Evolutionary conservation across 2,797 vertebrate genomes (phyloP).

Genomic region (Clarias laeviceps): DNA sequence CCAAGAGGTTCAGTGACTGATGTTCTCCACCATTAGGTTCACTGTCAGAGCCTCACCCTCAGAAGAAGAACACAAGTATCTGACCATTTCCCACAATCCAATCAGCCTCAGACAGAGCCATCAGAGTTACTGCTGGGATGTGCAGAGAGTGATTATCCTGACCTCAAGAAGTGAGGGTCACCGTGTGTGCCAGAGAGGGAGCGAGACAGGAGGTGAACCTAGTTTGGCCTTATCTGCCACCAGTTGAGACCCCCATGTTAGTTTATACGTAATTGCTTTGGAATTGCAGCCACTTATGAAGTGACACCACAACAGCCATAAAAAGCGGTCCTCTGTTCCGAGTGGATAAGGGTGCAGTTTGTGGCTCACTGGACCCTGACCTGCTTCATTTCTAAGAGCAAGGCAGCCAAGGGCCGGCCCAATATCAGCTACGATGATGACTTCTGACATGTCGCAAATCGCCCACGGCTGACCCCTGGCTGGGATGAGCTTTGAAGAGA

Average conservation of each 20-base stretch:
- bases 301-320: conserved; percentile 57
- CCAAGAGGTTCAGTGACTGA: conserved; percentile 24
- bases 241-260: conserved; percentile 54
- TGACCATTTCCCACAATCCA: conserved; percentile 41
- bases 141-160: conserved; percentile 52
- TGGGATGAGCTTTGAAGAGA: conserved; percentile 51
- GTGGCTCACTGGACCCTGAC: conserved; percentile 55
- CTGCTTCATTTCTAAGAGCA: conserved; percentile 49
- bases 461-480: conserved; percentile 41
- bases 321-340: conserved; percentile 43
- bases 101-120: conserved; percentile 40
- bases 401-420: conserved; percentile 36
- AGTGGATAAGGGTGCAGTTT: conserved; percentile 45
- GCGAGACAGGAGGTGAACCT: conserved; percentile 57
- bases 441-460: conserved; percentile 51
- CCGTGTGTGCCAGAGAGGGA: conserved; percentile 49
- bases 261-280: conserved; percentile 67
- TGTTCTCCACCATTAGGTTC: conserved; percentile 22
- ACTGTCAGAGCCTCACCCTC: conserved; percentile 13
- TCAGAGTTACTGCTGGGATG: conserved; percentile 35
- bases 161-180: conserved; percentile 48
- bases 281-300: conserved; percentile 66
- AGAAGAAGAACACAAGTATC: conserved; percentile 22
- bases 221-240: conserved; percentile 57
- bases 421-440: conserved; percentile 39